Percentiles rank a stretch among this genome's conserved stretches.
These are phyloP conservation scores for Mastigias papua DNA, from an alignment of 30 jellyfish, hydroid and myxozoan species.

Conservation along the genomic window DNA sequence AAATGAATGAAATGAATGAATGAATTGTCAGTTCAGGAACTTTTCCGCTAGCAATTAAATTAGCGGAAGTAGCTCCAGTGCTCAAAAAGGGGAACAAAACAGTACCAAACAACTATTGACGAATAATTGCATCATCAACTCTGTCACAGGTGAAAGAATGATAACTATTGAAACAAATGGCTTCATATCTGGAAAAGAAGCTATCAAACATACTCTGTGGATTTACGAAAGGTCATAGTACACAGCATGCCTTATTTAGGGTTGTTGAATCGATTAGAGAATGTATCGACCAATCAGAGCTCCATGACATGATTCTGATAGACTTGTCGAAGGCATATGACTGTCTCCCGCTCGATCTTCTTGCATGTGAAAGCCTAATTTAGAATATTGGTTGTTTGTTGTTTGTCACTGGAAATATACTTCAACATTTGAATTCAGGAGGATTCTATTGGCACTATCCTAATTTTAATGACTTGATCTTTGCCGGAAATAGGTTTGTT, in stretches of 20 bases:
- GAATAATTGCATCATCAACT: not conserved
- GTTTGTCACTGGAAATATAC: too few relatives aligned
- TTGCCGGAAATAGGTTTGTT: too few relatives aligned
- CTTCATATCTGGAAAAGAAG: not conserved
- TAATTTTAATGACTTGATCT: too few relatives aligned
- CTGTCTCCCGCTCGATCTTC: not conserved
- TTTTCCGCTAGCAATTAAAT: not conserved
- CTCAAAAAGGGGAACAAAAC: not conserved
- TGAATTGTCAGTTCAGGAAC: too few relatives aligned
- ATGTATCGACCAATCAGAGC: not conserved
- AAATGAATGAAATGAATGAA: too few relatives aligned
- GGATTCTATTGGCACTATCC: too few relatives aligned
- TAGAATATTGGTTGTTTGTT: too few relatives aligned
- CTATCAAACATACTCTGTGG: not conserved
- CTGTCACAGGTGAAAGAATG: not conserved
- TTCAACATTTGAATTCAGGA: too few relatives aligned
- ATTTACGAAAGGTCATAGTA: not conserved
- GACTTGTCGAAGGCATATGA: constrained; percentile 1
- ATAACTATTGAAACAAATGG: not conserved
- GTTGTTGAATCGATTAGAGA: not conserved
- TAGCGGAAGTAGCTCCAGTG: not conserved
- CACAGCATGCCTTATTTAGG: not conserved
- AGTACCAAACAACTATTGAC: not conserved
- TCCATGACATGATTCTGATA: not conserved
- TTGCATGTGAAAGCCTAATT: too few relatives aligned